Evolutionary conservation across 2,888 invertebrate species (phyloP).

Genomic region (Chouioia cunea): DNA sequence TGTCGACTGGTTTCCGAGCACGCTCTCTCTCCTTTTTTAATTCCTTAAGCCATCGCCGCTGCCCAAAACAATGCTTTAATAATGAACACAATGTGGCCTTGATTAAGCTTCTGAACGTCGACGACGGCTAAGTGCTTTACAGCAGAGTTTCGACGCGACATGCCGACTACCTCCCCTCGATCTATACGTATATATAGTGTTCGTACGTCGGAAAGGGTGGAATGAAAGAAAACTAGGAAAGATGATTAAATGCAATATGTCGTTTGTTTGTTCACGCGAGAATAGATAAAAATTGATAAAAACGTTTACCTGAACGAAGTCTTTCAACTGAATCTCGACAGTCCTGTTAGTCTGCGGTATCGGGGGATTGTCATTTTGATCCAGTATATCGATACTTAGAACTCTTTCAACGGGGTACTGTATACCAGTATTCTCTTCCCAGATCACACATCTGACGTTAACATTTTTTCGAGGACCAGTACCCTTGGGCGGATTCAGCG

Average conservation of each 20-base stretch:
- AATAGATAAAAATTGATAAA: too few species aligned
- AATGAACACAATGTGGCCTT: slow-evolving; percentile 56
- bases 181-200: too few species aligned
- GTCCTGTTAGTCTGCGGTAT: slow-evolving; percentile 61
- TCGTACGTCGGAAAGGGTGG: too few species aligned
- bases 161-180: too few species aligned
- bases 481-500: slow-evolving; percentile 60
- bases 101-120: slow-evolving; percentile 51
- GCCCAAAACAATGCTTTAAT: slow-evolving; percentile 57
- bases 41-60: slow-evolving; percentile 38
- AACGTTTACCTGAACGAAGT: slow-evolving; percentile 59
- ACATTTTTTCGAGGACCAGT: slow-evolving; percentile 63
- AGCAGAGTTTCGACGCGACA: too few species aligned
- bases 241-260: too few species aligned
- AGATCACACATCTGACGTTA: slow-evolving; percentile 68
- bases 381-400: slow-evolving; percentile 70
- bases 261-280: too few species aligned
- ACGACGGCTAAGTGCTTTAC: too few species aligned
- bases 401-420: slow-evolving; percentile 62
- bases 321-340: slow-evolving; percentile 61
- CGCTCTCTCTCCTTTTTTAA: slow-evolving; percentile 11
- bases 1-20: slow-evolving; percentile 39
- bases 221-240: too few species aligned
- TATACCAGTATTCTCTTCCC: slow-evolving; percentile 62
- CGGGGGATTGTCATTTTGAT: slow-evolving; percentile 70